Evolutionary conservation across 2,888 invertebrate species (phyloP), one percentile per base, ranked within the genome.

Genomic region (Macrosiphum euphorbiae): DNA sequence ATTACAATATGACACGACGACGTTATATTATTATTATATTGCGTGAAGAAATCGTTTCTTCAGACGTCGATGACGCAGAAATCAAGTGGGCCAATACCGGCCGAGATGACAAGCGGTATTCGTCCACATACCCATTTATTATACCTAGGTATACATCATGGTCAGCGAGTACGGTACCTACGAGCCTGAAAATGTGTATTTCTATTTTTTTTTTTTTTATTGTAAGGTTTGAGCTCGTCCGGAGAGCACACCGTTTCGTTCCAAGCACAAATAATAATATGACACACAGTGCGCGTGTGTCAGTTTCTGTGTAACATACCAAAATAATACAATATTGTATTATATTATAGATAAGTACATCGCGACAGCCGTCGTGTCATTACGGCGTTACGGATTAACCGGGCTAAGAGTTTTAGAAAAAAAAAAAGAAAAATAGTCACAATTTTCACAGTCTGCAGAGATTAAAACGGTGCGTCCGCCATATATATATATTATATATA

Each of bases 1-100:
- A 78, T 78, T 78, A 35, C 78, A 52, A 88, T 88, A 52, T 88
- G 35, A 88, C 55, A 52, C 35, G 55, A 88, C n/a, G 52, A 52
- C 20, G 78, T 20, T 35, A 78, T 67, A 16, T n/a, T 67, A 67
- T n/a, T 78, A 35, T 67, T 78, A 20, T 8, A 78, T 78, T 78
- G 78, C 35, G 35, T 41, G 78, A 78, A 86, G 85, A 47, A 44
- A 47, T 50, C 16, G 28, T 86, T 86, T 86, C 47, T 86, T 86
- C 86, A 86, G 47, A 86, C 47, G 26, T 28, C 47, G 47, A 86
- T 86, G 86, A 28, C 47, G 47, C 44, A 47, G 86, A 86, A 86
- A 86, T 86, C 86, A 47, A 86, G 28, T 86, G 44, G 86, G 47
- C 44, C 86, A 86, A 86, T 28, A 86, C 78, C 44, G 47, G 28